Conservation (phyloP, 2,888 invertebrate genomes). For the Eilema caniola region DNA sequence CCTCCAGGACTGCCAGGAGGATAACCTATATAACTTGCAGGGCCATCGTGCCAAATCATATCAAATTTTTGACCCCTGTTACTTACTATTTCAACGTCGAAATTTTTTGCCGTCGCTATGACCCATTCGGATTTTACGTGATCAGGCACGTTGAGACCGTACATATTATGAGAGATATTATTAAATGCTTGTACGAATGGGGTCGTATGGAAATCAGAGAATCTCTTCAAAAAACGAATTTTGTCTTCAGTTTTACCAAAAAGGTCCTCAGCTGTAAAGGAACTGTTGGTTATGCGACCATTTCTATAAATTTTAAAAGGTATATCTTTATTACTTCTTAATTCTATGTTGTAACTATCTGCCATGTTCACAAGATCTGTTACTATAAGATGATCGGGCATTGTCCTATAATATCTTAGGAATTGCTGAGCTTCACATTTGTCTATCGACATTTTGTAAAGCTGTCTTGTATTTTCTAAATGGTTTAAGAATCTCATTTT, state of each 20-base stretch:
- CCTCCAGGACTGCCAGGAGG: conserved; percentile 5
- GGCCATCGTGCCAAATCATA: not conserved
- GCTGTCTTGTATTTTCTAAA: not conserved
- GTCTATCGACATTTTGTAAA: conserved; percentile 7
- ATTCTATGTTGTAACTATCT: not conserved
- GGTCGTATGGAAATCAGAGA: not conserved
- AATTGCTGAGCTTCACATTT: conserved; percentile 13
- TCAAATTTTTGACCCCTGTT: conserved; percentile 6
- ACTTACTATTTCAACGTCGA: not conserved
- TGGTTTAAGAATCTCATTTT: not conserved
- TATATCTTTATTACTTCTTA: not conserved
- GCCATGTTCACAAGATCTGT: conserved; percentile 13
- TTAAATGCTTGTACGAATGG: conserved; percentile 3
- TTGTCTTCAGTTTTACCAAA: not conserved
- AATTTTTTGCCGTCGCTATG: not conserved
- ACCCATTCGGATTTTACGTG: not conserved
- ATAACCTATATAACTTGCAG: conserved; percentile 7
- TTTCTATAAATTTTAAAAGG: not conserved
- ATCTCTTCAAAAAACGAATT: not conserved
- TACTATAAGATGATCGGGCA: conserved; percentile 10
- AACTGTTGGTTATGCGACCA: conserved; percentile 1
- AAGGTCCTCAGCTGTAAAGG: not conserved
- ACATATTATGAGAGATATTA: not conserved
- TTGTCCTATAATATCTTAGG: not conserved
- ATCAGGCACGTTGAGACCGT: conserved; percentile 5